Base-by-base conservation (phyloP, 2,113 vertebrate species). In the Clupea harengus region DNA sequence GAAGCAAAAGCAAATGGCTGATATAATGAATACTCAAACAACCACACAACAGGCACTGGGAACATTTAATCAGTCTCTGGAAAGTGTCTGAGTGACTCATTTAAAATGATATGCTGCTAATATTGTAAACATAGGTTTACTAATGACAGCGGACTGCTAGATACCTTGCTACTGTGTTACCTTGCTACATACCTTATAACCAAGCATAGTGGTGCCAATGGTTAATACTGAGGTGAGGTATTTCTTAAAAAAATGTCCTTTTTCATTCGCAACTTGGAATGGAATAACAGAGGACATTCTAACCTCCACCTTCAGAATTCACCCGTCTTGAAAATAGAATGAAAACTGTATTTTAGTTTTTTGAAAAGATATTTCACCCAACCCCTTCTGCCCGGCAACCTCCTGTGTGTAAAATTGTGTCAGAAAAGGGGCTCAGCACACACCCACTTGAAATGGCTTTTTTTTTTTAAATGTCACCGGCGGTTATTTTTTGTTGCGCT, bases 1-100 rank as follows among this genome's bases (percentile, higher is more conserved):
- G 64, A 25, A 67, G n/a, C n/a, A 10, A 13, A 67, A 67, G n/a
- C 6, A 67, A 67, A 67, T 25, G 4, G 22, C 0, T 67, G 64
- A 67, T 67, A 67, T 67, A 67, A 28, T 67, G 64, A 67, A 28
- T 67, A 1, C n/a, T 10, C n/a, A 67, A 67, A 28, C 64, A 67
- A 28, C 28, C n/a, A 64, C 57, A 64, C 57, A 64, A 22, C 57
- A 64, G 57, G 22, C 22, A n/a, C 22, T 7, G n/a, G 64, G 64
- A 67, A 67, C 9, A 28, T 67, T 11, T 11, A 57, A 57, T 57
- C 52, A 57, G 52, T 4, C 52, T 67, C 5, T 28, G 60, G 22
- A 67, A 67, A 25, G 60, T 67, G 60, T 67, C 60, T 67, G 60
- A 25, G n/a, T 67, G 64, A 67, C n/a, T 67, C 64, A 67, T 57